Evolutionary conservation across 2,797 vertebrate species (phyloP), one percentile per base, ranked within the genome.

Genomic region (Parauchenoglanis ngamensis): DNA sequence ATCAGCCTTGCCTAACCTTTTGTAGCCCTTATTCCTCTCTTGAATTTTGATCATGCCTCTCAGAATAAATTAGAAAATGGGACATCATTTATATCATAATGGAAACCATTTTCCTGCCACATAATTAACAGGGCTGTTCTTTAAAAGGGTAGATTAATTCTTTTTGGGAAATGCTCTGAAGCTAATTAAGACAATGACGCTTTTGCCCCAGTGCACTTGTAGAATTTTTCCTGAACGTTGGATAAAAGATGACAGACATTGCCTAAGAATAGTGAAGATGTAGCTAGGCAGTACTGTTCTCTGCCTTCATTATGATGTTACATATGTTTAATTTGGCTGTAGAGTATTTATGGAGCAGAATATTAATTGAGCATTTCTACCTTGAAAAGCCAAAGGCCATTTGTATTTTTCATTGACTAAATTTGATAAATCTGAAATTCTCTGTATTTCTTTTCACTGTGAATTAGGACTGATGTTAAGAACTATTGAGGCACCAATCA

Each of bases 31-130:
- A 54, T 75, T 72, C 63, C 19, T n/a, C 52, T 84, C 65, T 84
- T 46, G 57, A 83, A 85, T 52, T 67, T 84, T 68, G 87, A 87
- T 89, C 70, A 84, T 88, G 54, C 84, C 49, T 90, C 76, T 70
- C 61, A 70, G 76, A 88, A 76, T 85, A 80, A 88, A 85, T 86
- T 85, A 89, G 75, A 90, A 89, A 87, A 84, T 87, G 84, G 87
- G 76, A 87, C 90, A 90, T 89, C 61, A 88, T 91, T 92, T 91
- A 90, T 87, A 89, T 86, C 79, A 88, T 89, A 91, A 91, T 91
- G 86, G 90, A 91, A 91, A 85, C 87, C 84, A 87, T 93, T 91
- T 91, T 80, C 88, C 86, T 86, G 59, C 63, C 81, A 21, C 82
- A 83, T 91, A 91, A 92, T 92, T 91, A 93, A 90, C 86, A 88